phyloP scores from a whole-genome alignment of 92 coral and sea anemone genomes.

The Zoanthus solanderi region DNA sequence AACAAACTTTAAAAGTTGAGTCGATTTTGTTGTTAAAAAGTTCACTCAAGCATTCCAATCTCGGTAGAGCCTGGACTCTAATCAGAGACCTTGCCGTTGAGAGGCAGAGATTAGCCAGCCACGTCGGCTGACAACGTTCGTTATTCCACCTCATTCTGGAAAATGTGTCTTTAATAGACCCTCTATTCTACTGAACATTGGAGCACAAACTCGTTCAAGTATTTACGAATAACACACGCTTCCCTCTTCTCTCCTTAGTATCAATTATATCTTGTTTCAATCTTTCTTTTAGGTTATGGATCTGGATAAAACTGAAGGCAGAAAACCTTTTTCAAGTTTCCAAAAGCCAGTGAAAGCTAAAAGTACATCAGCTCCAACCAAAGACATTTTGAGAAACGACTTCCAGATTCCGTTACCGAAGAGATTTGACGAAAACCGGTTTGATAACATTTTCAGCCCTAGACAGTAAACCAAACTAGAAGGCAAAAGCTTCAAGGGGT shows the following conservation, averaged over 20 bases:
- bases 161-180: too few relatives aligned
- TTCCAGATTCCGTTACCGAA: conserved; percentile 1
- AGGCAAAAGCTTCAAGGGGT: too few relatives aligned
- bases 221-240: not conserved
- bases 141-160: too few relatives aligned
- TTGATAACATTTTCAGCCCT: not conserved
- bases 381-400: not conserved
- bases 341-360: conserved; percentile 5
- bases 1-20: too few relatives aligned
- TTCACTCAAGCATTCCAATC: too few relatives aligned
- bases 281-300: not conserved
- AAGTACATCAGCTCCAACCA: conserved; percentile 12
- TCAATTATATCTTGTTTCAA: not conserved
- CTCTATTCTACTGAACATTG: too few relatives aligned
- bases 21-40: too few relatives aligned
- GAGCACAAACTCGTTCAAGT: too few relatives aligned
- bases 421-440: conserved; percentile 12
- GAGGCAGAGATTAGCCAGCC: too few relatives aligned
- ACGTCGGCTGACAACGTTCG: too few relatives aligned
- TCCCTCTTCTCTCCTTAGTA: not conserved
- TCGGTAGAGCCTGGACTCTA: too few relatives aligned
- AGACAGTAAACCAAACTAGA: not conserved
- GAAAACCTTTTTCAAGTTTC: conserved; percentile 9
- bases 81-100: too few relatives aligned
- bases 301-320: conserved; percentile 1